Conservation (phyloP, 2,888 invertebrate genomes). For the Morpho helenor region DNA sequence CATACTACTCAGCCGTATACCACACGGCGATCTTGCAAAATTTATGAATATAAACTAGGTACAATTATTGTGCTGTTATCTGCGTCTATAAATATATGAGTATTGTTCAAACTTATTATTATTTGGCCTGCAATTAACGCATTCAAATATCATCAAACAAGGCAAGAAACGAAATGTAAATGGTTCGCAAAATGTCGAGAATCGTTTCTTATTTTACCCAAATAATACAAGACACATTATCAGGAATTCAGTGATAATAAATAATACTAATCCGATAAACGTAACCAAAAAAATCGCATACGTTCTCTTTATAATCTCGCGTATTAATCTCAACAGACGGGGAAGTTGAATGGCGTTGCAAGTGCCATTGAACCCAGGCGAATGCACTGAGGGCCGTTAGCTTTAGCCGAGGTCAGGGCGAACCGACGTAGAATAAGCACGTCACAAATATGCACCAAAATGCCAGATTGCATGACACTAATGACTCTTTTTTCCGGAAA, state of each 20-base stretch:
- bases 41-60: too few species aligned
- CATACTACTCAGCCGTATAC: too few species aligned
- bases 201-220: too few species aligned
- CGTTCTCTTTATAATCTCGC: constrained; percentile 22
- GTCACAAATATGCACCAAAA: constrained; percentile 39
- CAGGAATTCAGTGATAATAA: neutral
- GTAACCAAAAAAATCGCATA: constrained; percentile 5
- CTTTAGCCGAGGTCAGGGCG: constrained; percentile 68
- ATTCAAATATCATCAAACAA: too few species aligned
- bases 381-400: constrained; percentile 63
- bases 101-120: too few species aligned
- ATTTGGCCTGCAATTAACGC: too few species aligned
- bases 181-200: too few species aligned
- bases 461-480: constrained; percentile 31
- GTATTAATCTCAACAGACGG: constrained; percentile 26
- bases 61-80: too few species aligned
- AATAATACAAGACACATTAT: too few species aligned
- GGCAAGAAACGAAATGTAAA: too few species aligned
- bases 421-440: constrained; percentile 34
- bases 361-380: constrained; percentile 63
- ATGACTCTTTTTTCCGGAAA: neutral
- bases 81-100: too few species aligned
- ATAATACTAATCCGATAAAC: constrained; percentile 1
- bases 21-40: too few species aligned
- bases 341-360: constrained; percentile 44